Evolutionary conservation across 2,113 vertebrate species (phyloP), one percentile per base, ranked within the genome.

Genomic region (Pipa parva): DNA sequence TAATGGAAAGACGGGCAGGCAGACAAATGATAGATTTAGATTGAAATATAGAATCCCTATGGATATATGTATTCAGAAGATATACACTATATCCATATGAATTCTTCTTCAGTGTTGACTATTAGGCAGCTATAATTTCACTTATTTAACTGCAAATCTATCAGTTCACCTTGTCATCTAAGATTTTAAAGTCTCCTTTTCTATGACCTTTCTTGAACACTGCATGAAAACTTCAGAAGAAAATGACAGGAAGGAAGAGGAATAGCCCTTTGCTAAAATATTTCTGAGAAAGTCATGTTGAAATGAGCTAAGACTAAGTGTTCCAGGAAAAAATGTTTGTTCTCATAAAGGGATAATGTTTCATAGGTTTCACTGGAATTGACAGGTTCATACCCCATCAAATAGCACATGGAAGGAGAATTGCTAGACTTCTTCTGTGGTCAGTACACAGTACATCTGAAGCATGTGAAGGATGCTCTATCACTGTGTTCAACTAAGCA

Each of bases 401-500:
- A 22, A 63, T 22, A 33, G 65, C 11, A 10, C 59, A 33, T 46
- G 58, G 60, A 71, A 59, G 42, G 36, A 59, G 67, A 75, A 69
- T 25, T 63, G 36, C 46, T n/a, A 27, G 60, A n/a, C 52, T 42
- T 48, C 18, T 79, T 79, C 21, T 73, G 21, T 48, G 21, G 12
- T 63, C 69, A 0, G 0, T 73, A 24, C 71, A 75, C 62, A 73
- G 64, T 57, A 74, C 36, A 27, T 8, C 31, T 45, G 49, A 24
- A 62, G 2, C 39, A 48, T 1, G 27, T 39, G 22, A 20, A 26
- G 55, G 0, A 61, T 73, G 2, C 22, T 71, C 73, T 69, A 50
- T 80, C 74, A 29, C 58, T 67, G 1, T 59, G 54, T 58, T 65
- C 1, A 3, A 73, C 72, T 62, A 63, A 73, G 48, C 28, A 68